A percentile compares a stretch with the other conserved stretches of the same genome.
These are phyloP conservation scores for Axinella damicornis DNA, from an alignment of 37 sponge, comb jelly and placozoan species.

Conservation along the genomic window DNA sequence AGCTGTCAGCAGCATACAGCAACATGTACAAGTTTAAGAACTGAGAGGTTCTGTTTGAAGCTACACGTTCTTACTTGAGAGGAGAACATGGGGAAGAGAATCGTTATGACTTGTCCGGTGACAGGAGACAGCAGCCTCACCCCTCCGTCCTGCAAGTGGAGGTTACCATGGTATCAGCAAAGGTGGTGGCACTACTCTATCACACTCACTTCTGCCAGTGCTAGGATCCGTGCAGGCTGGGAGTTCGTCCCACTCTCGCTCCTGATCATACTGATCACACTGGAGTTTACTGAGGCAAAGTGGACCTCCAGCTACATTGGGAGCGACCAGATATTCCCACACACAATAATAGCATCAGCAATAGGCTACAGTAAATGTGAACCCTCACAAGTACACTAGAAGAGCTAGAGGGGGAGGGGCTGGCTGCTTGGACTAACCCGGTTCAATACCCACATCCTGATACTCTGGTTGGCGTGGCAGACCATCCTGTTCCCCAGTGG, in stretches of 20 bases:
- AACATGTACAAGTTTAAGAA: too few species aligned
- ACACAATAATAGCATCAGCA: background rate
- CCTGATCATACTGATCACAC: slow-evolving; percentile 16
- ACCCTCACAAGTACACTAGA: too few species aligned
- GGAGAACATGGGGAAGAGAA: slow-evolving; percentile 66
- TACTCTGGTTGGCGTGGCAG: slow-evolving; percentile 33
- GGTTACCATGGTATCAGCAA: background rate
- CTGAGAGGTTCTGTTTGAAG: background rate
- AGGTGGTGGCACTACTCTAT: background rate
- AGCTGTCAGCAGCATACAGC: too few species aligned
- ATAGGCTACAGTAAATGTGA: background rate
- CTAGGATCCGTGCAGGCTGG: slow-evolving; percentile 29
- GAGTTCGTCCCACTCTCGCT: too few species aligned
- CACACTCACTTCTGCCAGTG: slow-evolving; percentile 53
- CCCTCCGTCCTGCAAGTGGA: slow-evolving; percentile 62
- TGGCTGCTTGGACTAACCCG: slow-evolving; percentile 23
- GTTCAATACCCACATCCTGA: slow-evolving; percentile 30
- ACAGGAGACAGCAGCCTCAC: slow-evolving; percentile 65
- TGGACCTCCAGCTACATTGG: slow-evolving; percentile 66
- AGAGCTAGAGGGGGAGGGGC: too few species aligned
- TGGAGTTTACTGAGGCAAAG: slow-evolving; percentile 49
- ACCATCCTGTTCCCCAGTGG: slow-evolving; percentile 28
- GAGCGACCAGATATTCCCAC: too few species aligned
- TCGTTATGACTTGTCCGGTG: slow-evolving; percentile 58
- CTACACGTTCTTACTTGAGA: slow-evolving; percentile 39